These are phyloP conservation scores for Gambusia yucatana DNA, from an alignment of 2,797 vertebrate species.

Conservation along the genomic window DNA sequence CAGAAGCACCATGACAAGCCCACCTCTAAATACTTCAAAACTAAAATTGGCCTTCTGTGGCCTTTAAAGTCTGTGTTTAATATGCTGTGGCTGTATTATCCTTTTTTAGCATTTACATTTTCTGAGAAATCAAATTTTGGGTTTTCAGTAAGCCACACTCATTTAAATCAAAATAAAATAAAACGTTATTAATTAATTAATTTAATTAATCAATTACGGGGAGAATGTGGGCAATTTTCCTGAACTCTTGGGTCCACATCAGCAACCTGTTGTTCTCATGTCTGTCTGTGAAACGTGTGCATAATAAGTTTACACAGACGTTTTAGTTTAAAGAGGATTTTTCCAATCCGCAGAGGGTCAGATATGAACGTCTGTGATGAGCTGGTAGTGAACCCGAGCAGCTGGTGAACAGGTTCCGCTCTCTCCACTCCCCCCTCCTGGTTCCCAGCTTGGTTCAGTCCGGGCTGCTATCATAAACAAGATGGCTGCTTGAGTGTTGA, in stretches of 20 bases:
- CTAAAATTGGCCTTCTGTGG: background rate
- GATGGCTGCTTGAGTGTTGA: conserved; percentile 57
- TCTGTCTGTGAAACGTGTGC: background rate
- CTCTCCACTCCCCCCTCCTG: too few relatives aligned
- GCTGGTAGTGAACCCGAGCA: background rate
- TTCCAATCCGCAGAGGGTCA: background rate
- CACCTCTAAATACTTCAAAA: background rate
- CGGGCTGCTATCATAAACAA: conserved; percentile 51
- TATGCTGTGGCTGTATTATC: background rate
- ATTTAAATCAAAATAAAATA: background rate
- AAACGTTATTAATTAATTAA: too few relatives aligned
- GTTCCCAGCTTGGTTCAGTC: background rate
- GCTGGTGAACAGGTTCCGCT: background rate
- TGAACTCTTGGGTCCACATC: background rate
- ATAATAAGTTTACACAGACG: background rate
- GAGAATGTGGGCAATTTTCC: background rate
- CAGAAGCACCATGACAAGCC: background rate
- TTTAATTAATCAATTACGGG: too few relatives aligned
- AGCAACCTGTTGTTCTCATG: background rate
- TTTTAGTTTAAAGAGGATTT: background rate
- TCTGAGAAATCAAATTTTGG: background rate
- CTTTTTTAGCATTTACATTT: background rate
- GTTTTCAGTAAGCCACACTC: background rate
- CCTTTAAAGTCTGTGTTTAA: background rate
- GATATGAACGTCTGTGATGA: background rate